Base-by-base conservation (phyloP, 2,888 invertebrate genomes). In the Myathropa florea region DNA sequence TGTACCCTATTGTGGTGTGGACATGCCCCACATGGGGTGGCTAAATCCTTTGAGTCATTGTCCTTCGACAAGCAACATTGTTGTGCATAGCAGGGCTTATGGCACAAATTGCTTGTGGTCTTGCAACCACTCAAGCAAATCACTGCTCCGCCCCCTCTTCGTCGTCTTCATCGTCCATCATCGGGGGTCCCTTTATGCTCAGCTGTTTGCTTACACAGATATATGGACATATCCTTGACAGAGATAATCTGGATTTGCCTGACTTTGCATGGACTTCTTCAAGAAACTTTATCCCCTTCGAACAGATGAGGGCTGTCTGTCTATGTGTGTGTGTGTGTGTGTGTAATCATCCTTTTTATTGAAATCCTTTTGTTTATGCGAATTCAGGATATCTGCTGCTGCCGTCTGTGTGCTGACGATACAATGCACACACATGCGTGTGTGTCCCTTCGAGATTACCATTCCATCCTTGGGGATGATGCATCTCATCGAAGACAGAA, bases 211-310 rank as follows among this genome's bases (percentile, higher is more conserved):
- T 60, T 57, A 67, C 53, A 60, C 59, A 70, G 63, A 70, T 53
- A 18, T 63, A 18, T 61, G 39, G 39, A 39, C 39, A 53, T 60
- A 67, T 67, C 61, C 71, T 72, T 71, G 30, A 63, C 28, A 28
- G 55, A 67, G 84, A 85, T 85, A 71, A 85, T 85, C 84, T 85
- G 81, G 81, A 72, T 81, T 76, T 81, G 84, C 63, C 63, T 72
- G 84, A 76, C 55, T 81, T 76, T 75, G 55, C 70, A 73, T 81
- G 71, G 76, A 72, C 57, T 77, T 76, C 72, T 76, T 71, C 10
- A 84, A 84, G 76, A 77, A 24, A 23, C 24, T 57, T 57, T 24
- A 26, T 23, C 18, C 46, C 24, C 24, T 36, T 4, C n/a, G n/a
- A 30, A 18, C 6, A 46, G 30, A 12, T n/a, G 60, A 9, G 39